These are phyloP conservation scores for Antedon bifida DNA, from an alignment of 35 echinoderm and acorn worm species.

Conservation along the genomic window DNA sequence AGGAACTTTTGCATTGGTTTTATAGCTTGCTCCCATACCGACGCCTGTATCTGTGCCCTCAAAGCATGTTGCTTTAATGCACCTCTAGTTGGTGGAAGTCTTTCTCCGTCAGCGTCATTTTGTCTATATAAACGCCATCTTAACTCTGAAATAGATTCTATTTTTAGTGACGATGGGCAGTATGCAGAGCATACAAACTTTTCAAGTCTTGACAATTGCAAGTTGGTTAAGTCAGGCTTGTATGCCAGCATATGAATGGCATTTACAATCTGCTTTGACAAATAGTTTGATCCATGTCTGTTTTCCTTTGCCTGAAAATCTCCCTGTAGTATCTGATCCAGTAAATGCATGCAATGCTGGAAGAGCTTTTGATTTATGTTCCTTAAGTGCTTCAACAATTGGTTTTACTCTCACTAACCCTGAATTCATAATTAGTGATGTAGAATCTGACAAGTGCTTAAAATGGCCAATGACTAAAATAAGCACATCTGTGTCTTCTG, in stretches of 20 bases:
- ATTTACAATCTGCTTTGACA: background rate
- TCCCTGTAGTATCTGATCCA: background rate
- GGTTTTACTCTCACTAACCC: background rate
- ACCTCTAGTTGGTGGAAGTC: constrained; percentile 4
- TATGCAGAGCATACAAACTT: background rate
- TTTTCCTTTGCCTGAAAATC: constrained; percentile 6
- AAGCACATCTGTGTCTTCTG: constrained; percentile 1
- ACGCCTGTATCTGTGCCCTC: constrained; percentile 1
- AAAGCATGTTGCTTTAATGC: background rate
- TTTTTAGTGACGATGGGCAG: background rate
- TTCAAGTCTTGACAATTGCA: background rate
- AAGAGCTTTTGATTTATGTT: background rate
- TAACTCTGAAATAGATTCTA: background rate
- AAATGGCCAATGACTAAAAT: background rate
- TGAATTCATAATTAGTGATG: background rate
- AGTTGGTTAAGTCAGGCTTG: background rate
- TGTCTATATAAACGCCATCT: constrained; percentile 1
- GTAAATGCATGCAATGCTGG: constrained; percentile 7
- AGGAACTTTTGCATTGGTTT: background rate
- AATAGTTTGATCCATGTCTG: background rate
- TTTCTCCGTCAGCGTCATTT: constrained; percentile 1
- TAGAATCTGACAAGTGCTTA: too few relatives aligned
- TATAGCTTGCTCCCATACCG: background rate
- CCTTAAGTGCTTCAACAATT: background rate
- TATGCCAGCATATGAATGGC: background rate